Conservation (phyloP, 2,888 invertebrate genomes). For the Amphipoea lucens region DNA sequence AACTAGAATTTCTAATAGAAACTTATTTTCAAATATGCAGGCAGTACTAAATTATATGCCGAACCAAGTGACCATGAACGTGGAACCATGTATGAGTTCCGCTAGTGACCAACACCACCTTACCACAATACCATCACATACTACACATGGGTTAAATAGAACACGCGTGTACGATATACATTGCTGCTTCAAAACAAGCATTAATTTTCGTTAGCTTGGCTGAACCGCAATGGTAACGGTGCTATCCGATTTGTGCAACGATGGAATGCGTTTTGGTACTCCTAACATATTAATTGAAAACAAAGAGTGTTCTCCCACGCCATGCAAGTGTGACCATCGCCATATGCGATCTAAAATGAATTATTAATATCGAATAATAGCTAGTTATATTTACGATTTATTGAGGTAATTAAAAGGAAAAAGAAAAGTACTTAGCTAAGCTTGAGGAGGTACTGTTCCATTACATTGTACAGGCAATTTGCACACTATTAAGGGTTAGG, state of each 20-base stretch:
- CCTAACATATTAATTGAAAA: slow-evolving; percentile 65
- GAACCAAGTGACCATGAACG: slow-evolving; percentile 67
- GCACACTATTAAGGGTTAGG: not conserved
- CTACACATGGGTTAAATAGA: slow-evolving; percentile 30
- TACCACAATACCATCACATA: slow-evolving; percentile 41
- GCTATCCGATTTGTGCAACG: not conserved
- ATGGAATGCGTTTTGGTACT: slow-evolving; percentile 10
- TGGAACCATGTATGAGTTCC: slow-evolving; percentile 64
- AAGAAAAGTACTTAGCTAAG: not conserved
- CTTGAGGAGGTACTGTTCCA: too few relatives aligned
- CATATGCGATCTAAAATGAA: slow-evolving; percentile 68
- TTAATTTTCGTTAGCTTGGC: not conserved
- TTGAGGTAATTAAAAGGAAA: slow-evolving; percentile 8
- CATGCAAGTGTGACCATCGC: slow-evolving; percentile 78
- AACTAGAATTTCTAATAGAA: slow-evolving; percentile 30
- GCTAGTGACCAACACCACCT: slow-evolving; percentile 62
- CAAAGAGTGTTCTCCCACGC: slow-evolving; percentile 76
- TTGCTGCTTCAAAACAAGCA: slow-evolving; percentile 23
- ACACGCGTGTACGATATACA: slow-evolving; percentile 20
- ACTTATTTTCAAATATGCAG: slow-evolving; percentile 29
- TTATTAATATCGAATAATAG: slow-evolving; percentile 48
- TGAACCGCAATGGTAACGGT: slow-evolving; percentile 19
- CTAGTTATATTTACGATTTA: slow-evolving; percentile 34
- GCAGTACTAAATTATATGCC: slow-evolving; percentile 52
- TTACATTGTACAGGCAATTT: not conserved